Evolutionary conservation across 2,113 vertebrate species (phyloP), one percentile per base, ranked within the genome.

Genomic region (Nesoenas mayeri): DNA sequence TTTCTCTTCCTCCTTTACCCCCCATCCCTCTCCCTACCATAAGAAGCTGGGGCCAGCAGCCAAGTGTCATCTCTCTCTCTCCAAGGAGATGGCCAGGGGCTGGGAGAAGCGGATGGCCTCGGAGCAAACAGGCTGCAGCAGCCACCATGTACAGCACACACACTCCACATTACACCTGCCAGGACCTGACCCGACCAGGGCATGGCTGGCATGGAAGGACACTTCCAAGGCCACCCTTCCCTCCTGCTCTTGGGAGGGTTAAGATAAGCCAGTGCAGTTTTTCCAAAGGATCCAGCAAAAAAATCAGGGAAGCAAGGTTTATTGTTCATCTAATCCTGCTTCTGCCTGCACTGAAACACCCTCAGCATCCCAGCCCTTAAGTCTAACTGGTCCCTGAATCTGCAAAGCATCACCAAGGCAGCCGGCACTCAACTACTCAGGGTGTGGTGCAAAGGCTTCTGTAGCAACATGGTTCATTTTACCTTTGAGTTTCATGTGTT

Each of bases 181-280:
- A 0, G 6, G 21, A 44, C 48, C 72, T 5, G 53, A 42, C 32
- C 6, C 11, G 1, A 36, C 17, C 36, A 4, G 1, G 15, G 15
- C 47, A 54, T 0, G 8, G 34, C n/a, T 38, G 22, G 29, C 62
- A 34, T 48, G 38, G 25, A 36, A 47, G 34, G 16, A 7, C 15
- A 12, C n/a, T 18, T 31, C 65, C 54, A 42, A 10, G 8, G 31
- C 32, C 29, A 17, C 42, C 24, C 48, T 73, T 62, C 32, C 60
- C 36, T 36, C 8, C 16, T 5, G 1, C 28, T 21, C n/a, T 65
- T 48, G 28, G 12, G 26, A 64, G 8, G 22, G 15, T 58, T 64
- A 20, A 53, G 26, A 32, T 34, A 58, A 86, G 10, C 31, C 72
- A 19, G 25, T n/a, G 42, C 12, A 12, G 15, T 34, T 66, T 86